Percentiles rank a stretch among this genome's conserved stretches.
Conservation (phyloP, 2,113 vertebrate genomes). For the Erinaceus europaeus region DNA sequence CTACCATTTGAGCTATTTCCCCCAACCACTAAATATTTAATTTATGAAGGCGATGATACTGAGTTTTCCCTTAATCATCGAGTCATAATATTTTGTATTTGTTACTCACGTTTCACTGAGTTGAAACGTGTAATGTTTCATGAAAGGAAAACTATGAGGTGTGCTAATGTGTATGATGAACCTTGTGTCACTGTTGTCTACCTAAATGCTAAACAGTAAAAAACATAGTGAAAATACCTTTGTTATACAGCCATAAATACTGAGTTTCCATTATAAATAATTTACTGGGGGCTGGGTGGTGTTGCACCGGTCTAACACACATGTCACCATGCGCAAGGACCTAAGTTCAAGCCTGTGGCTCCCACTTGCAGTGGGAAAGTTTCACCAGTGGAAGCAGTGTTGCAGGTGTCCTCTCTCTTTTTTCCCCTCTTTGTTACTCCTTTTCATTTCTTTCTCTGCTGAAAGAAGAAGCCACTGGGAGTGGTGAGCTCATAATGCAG, state of each 20-base stretch:
- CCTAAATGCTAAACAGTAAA: not conserved
- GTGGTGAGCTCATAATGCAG: too few species aligned
- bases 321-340: too few species aligned
- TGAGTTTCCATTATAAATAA: not conserved
- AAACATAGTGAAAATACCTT: not conserved
- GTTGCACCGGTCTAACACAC: too few species aligned
- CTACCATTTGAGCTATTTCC: too few species aligned
- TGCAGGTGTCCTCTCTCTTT: too few species aligned
- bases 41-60: not conserved
- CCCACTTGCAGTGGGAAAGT: too few species aligned
- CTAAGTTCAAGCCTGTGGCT: too few species aligned
- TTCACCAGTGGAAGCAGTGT: too few species aligned
- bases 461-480: too few species aligned
- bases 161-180: not conserved
- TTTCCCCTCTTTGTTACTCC: too few species aligned
- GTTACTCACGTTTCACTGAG: not conserved
- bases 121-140: not conserved
- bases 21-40: not conserved
- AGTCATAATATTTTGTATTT: slow-evolving; percentile 6
- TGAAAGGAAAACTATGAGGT: not conserved
- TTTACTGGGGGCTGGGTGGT: too few species aligned
- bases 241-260: not conserved
- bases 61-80: slow-evolving; percentile 4
- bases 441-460: too few species aligned
- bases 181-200: not conserved